phyloP scores from a whole-genome alignment of 2,797 vertebrate species.

The Poeciliopsis presidionis region DNA sequence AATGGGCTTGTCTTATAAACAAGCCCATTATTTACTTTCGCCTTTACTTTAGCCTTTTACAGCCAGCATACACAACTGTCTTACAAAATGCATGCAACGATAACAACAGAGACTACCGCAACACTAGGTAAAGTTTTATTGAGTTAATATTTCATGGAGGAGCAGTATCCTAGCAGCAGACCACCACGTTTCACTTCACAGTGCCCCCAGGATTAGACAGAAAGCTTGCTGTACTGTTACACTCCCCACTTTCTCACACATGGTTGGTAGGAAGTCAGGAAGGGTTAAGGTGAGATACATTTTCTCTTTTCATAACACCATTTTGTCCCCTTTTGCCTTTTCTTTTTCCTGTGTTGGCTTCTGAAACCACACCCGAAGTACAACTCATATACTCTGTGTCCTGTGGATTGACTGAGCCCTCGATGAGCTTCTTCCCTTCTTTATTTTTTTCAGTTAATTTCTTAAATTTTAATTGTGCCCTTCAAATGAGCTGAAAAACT shows the following conservation, averaged over 20 bases:
- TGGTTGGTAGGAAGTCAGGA: conserved; percentile 4
- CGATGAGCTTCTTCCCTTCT: conserved; percentile 7
- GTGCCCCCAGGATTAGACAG: conserved; percentile 15
- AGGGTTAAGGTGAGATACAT: conserved; percentile 16
- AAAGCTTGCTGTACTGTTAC: conserved; percentile 20
- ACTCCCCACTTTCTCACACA: neutral
- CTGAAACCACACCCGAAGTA: conserved; percentile 3
- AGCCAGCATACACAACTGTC: neutral
- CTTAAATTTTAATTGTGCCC: conserved; percentile 58
- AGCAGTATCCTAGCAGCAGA: conserved; percentile 17
- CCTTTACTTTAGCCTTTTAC: conserved; percentile 8
- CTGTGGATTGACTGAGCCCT: conserved; percentile 1
- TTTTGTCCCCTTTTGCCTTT: neutral
- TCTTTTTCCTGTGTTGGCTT: conserved; percentile 4
- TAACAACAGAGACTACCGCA: conserved; percentile 12
- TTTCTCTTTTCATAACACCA: neutral
- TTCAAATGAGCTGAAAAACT: conserved; percentile 53
- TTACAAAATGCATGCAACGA: neutral
- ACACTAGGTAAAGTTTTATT: conserved; percentile 22
- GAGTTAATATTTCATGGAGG: conserved; percentile 33
- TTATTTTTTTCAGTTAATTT: conserved; percentile 37
- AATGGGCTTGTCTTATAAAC: neutral
- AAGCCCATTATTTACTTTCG: conserved; percentile 5
- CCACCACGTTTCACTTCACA: conserved; percentile 25
- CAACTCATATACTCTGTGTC: conserved; percentile 15